Conservation (phyloP, 35 echinoderm and acorn worm genomes). For the Holothuria glaberrima region DNA sequence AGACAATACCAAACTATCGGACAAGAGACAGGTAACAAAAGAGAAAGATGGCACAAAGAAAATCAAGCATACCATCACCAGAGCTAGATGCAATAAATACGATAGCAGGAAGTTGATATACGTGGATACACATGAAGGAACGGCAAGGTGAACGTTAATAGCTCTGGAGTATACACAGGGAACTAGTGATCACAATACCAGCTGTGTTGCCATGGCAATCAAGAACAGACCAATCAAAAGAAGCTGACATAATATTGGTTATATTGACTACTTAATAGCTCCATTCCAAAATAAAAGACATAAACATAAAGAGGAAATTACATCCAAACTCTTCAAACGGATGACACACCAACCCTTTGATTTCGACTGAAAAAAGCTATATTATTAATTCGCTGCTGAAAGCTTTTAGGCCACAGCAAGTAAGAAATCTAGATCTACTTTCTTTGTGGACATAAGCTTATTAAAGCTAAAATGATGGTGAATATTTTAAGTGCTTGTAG, state of each 20-base stretch:
- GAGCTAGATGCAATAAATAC: constrained; percentile 22
- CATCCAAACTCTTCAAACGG: no score
- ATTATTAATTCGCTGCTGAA: no score
- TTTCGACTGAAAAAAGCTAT: no score
- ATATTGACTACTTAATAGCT: no score
- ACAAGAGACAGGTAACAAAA: background rate
- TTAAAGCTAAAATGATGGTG: background rate
- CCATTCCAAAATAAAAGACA: no score
- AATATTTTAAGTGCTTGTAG: background rate
- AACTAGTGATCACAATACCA: constrained; percentile 20
- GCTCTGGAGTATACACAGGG: background rate
- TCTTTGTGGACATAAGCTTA: background rate
- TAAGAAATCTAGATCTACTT: background rate
- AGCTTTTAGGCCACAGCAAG: background rate
- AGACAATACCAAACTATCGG: no score
- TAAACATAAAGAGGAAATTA: no score
- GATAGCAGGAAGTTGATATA: background rate
- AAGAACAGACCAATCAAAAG: no score
- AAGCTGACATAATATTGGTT: no score
- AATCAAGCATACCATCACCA: constrained; percentile 38
- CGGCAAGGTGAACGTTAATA: background rate
- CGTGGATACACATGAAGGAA: constrained; percentile 3
- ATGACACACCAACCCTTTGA: no score
- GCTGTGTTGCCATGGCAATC: constrained; percentile 25
- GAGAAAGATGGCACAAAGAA: background rate